A percentile compares a stretch with the other conserved stretches of the same genome.
phyloP scores from a whole-genome alignment of 2,113 vertebrate species.

The Hypanus sabinus region DNA sequence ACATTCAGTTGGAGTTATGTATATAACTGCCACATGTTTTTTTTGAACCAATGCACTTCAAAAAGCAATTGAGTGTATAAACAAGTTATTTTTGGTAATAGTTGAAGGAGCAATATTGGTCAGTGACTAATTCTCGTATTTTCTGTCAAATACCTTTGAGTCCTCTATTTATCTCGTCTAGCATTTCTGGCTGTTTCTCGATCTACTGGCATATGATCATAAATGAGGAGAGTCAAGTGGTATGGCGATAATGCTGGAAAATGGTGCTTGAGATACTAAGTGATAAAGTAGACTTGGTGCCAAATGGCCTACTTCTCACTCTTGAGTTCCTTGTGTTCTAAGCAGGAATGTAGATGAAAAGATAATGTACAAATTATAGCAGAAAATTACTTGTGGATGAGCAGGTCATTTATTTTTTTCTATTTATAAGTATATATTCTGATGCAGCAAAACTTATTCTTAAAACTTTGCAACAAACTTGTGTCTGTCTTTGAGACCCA shows the following conservation, averaged over 20 bases:
- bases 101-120: neutral
- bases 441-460: too few species aligned
- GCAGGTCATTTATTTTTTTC: too few species aligned
- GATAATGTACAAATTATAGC: too few species aligned
- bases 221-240: too few species aligned
- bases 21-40: neutral
- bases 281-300: too few species aligned
- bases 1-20: slow-evolving; percentile 6
- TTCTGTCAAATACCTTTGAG: neutral
- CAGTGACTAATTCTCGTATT: neutral
- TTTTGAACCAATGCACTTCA: neutral
- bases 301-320: too few species aligned
- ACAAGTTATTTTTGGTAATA: neutral
- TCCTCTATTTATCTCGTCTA: neutral
- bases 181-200: neutral
- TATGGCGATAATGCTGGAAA: neutral
- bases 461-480: too few species aligned
- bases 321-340: too few species aligned
- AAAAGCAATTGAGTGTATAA: neutral
- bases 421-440: too few species aligned
- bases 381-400: too few species aligned
- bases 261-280: neutral
- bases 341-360: too few species aligned
- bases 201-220: neutral
- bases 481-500: too few species aligned